phyloP scores from a whole-genome alignment of 2,113 vertebrate genomes.

The Microcebus ravelobensis region DNA sequence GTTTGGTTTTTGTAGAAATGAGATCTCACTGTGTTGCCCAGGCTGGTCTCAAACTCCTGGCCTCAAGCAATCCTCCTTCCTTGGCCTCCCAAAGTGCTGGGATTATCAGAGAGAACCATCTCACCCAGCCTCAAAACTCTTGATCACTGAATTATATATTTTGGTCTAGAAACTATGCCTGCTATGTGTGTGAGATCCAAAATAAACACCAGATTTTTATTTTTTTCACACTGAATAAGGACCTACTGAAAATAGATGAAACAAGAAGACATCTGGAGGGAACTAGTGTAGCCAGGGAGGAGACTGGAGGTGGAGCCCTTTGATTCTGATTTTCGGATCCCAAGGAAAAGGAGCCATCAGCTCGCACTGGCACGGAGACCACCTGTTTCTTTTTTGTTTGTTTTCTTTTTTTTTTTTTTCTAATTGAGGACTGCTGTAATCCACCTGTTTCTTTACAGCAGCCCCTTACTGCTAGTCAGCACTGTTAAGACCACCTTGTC shows the following conservation, averaged over 20 bases:
- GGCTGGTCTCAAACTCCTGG: too few relatives aligned
- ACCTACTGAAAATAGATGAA: conserved; percentile 26
- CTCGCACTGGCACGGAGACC: rapidly evolving
- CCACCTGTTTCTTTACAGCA: neutral
- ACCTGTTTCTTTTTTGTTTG: too few relatives aligned
- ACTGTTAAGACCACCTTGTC: neutral
- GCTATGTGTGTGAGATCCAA: conserved; percentile 12
- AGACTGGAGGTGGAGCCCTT: neutral
- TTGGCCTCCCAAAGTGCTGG: too few relatives aligned
- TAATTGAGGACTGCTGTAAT: too few relatives aligned
- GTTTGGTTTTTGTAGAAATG: too few relatives aligned
- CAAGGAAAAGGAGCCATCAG: neutral
- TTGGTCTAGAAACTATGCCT: conserved; percentile 24
- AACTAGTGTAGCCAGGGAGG: neutral
- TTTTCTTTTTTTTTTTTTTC: too few relatives aligned
- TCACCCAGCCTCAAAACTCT: neutral
- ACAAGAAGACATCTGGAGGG: neutral
- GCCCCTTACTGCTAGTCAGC: too few relatives aligned
- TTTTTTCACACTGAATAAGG: neutral
- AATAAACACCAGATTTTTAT: conserved; percentile 12
- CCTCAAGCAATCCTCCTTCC: too few relatives aligned
- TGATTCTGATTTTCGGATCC: neutral
- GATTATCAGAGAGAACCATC: too few relatives aligned
- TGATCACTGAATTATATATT: neutral
- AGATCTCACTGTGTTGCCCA: too few relatives aligned